These are phyloP conservation scores for Tetrapedia diversipes DNA, from an alignment of 2,888 invertebrate genomes.

Conservation along the genomic window DNA sequence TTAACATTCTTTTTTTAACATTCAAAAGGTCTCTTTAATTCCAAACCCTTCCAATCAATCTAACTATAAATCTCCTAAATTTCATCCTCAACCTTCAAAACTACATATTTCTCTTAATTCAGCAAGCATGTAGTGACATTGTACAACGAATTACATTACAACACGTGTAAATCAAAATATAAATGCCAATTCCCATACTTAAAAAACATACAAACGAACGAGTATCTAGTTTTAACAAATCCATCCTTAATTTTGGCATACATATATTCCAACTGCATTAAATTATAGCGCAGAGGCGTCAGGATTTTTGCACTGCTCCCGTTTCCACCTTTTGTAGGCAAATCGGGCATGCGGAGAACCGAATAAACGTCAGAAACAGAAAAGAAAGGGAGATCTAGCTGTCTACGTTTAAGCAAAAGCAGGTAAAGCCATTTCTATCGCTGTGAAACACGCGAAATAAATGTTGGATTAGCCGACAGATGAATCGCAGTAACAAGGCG, in stretches of 20 bases:
- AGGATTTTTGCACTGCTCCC: no score
- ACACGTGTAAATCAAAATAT: no score
- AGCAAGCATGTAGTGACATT: no score
- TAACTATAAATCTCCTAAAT: background rate
- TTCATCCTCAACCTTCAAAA: background rate
- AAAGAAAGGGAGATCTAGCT: constrained; percentile 34
- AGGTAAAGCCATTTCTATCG: constrained; percentile 36
- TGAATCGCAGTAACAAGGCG: constrained; percentile 51
- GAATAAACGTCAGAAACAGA: constrained; percentile 48
- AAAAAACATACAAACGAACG: no score
- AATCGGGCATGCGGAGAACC: constrained; percentile 55
- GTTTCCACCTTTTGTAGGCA: constrained; percentile 61
- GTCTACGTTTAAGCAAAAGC: constrained; percentile 17
- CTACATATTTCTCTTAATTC: no score
- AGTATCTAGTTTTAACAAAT: no score
- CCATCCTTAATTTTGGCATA: no score
- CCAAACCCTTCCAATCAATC: background rate
- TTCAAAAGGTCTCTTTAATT: background rate
- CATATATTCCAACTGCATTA: no score
- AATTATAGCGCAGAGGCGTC: no score
- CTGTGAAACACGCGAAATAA: constrained; percentile 42
- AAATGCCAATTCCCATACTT: no score
- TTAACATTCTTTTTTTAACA: no score
- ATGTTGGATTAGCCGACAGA: constrained; percentile 28
- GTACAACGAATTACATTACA: no score